Evolutionary conservation across 2,113 vertebrate genomes (phyloP).

Genomic region (Illadopsis cleaveri): DNA sequence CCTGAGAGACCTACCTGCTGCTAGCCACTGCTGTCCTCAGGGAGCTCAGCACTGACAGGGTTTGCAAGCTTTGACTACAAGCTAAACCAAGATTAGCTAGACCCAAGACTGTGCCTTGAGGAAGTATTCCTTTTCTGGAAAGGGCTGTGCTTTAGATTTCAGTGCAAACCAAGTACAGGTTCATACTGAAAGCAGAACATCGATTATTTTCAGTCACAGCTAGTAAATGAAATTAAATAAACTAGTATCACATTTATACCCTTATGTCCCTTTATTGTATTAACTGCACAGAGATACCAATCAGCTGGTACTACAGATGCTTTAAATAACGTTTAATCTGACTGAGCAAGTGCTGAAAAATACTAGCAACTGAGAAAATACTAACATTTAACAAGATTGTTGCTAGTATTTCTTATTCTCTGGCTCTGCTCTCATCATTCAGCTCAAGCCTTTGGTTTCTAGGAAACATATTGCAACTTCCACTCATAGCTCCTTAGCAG

Average conservation of each 20-base stretch:
- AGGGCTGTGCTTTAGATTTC: not conserved
- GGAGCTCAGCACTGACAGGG: not conserved
- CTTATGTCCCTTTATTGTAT: not conserved
- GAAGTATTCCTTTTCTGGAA: not conserved
- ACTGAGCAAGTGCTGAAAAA: not conserved
- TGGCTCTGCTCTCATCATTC: not conserved
- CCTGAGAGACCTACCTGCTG: not conserved
- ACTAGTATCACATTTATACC: not conserved
- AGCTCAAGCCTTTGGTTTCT: conserved; percentile 30
- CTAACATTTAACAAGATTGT: not conserved
- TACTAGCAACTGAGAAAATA: not conserved
- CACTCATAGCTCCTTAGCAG: not conserved
- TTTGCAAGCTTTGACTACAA: not conserved
- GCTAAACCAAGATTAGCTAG: rapidly evolving
- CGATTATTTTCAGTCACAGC: not conserved
- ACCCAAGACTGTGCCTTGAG: rapidly evolving
- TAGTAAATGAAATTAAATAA: not conserved
- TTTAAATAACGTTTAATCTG: not conserved
- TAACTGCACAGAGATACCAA: not conserved
- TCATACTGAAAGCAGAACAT: not conserved
- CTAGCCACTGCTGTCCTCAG: not conserved
- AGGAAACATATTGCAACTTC: not conserved
- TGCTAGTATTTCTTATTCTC: not conserved
- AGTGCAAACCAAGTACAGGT: not conserved
- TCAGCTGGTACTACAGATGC: not conserved